These are phyloP conservation scores for Todiramphus chloris DNA, from an alignment of 2,113 vertebrate genomes.

Conservation along the genomic window DNA sequence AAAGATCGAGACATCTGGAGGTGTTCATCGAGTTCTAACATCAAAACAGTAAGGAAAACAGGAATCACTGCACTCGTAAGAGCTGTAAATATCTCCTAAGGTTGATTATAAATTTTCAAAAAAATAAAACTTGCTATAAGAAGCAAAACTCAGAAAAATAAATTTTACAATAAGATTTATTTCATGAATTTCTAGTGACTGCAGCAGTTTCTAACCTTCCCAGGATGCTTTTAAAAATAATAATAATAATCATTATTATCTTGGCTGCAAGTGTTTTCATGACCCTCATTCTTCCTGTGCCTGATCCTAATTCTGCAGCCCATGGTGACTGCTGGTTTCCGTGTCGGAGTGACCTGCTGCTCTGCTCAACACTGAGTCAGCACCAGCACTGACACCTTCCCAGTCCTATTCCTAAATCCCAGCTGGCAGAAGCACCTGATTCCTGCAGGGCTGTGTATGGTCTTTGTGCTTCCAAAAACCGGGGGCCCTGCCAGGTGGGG, in stretches of 20 bases:
- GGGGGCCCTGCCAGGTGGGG: background rate
- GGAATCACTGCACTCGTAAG: background rate
- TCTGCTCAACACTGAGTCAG: background rate
- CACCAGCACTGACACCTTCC: background rate
- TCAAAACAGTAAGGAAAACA: slow-evolving; percentile 3
- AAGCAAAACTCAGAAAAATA: background rate
- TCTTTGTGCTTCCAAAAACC: background rate
- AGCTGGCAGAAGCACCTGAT: background rate
- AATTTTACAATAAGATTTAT: slow-evolving; percentile 12
- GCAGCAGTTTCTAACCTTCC: background rate
- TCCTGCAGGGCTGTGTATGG: background rate
- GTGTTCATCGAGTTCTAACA: slow-evolving; percentile 20
- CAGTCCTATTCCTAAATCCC: background rate
- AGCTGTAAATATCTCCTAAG: slow-evolving; percentile 20
- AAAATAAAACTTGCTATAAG: slow-evolving; percentile 38
- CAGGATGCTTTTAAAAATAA: background rate
- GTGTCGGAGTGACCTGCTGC: background rate
- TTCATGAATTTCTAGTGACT: slow-evolving; percentile 27
- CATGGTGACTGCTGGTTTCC: background rate
- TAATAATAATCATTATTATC: background rate
- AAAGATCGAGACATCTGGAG: background rate
- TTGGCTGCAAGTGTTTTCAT: background rate
- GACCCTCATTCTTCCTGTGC: slow-evolving; percentile 13
- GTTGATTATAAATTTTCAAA: slow-evolving; percentile 28
- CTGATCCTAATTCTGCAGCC: background rate